Evolutionary conservation across 1,140 invertebrate species (phyloP).

Genomic region (Dendrolimus kikuchii): DNA sequence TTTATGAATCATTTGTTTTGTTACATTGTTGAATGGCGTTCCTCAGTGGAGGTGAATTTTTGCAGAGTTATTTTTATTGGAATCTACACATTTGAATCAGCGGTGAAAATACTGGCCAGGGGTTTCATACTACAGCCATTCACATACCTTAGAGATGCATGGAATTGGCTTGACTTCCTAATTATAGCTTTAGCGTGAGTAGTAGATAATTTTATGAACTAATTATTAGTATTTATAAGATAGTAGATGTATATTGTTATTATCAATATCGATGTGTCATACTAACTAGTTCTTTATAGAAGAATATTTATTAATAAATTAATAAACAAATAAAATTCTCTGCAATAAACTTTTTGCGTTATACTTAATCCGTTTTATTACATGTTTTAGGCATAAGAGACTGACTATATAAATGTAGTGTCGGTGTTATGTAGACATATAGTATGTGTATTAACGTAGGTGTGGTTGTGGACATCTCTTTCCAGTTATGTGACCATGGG

Average conservation of each 20-base stretch:
- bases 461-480: conserved; percentile 25
- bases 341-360: too few relatives aligned
- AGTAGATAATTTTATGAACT: conserved; percentile 64
- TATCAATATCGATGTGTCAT: conserved; percentile 20
- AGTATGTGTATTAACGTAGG: too few relatives aligned
- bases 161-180: conserved; percentile 99
- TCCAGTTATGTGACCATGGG: conserved; percentile 98
- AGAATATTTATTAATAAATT: conserved; percentile 2
- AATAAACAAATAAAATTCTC: too few relatives aligned
- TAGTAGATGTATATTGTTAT: conserved; percentile 37
- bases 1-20: conserved; percentile 18
- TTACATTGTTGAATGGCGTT: conserved; percentile 57
- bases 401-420: too few relatives aligned
- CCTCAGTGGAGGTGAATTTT: conserved; percentile 72
- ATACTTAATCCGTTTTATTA: too few relatives aligned
- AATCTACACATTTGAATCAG: conserved; percentile 99
- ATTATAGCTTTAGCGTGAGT: conserved; percentile 99
- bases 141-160: conserved; percentile 99
- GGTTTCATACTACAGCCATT: conserved; percentile 99
- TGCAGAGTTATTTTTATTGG: conserved; percentile 99
- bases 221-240: conserved; percentile 49
- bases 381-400: too few relatives aligned
- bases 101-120: conserved; percentile 98
- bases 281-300: conserved; percentile 14
- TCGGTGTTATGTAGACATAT: too few relatives aligned